Base-by-base conservation (phyloP, 2,113 vertebrate genomes). In the Rousettus leschenaultii region DNA sequence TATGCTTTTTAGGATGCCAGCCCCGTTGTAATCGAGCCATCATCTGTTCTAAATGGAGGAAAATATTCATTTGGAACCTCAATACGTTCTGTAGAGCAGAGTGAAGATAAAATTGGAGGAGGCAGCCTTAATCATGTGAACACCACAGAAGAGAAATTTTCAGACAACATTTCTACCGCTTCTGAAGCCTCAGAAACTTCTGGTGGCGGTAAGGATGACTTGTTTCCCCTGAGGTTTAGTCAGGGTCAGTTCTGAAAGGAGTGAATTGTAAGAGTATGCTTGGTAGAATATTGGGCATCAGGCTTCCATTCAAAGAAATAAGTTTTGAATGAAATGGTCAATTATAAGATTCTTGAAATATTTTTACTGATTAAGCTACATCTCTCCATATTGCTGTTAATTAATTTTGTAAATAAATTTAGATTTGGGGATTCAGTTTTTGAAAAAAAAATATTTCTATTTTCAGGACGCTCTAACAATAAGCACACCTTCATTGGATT, bases 141-240 rank as follows among this genome's bases (percentile, higher is more conserved):
- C 98, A 98, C 98, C 94, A 97, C 99, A 22, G 99, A 99, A 98
- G 99, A 99, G 96, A 99, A 99, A 97, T 99, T 98, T 90, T 99
- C 99, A 61, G 99, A 99, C 97, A 99, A 99, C 84, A 98, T 99
- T 98, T 99, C 99, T 98, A 99, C 99, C 95, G 99, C 99, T 80
- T 99, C 99, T 40, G 99, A 99, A 98, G 99, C 99, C 68, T 99
- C 99, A 33, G 99, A 99, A 98, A 98, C 98, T 86, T 98, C 98
- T 97, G 98, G 98, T 97, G 98, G 98, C 43, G 98, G 99, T 99
- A 98, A 99, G 99, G 98, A 91, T 97, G 93, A 92, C 73, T 98
- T 97, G 91, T 95, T 98, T 98, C 82, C 96, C 96, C 63, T 96
- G 85, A 96, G 85, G 86, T 97, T 98, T 98, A 45, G 59, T 91